These are phyloP conservation scores for Neomorphus geoffroyi DNA, from an alignment of 2,797 vertebrate genomes.

Conservation along the genomic window DNA sequence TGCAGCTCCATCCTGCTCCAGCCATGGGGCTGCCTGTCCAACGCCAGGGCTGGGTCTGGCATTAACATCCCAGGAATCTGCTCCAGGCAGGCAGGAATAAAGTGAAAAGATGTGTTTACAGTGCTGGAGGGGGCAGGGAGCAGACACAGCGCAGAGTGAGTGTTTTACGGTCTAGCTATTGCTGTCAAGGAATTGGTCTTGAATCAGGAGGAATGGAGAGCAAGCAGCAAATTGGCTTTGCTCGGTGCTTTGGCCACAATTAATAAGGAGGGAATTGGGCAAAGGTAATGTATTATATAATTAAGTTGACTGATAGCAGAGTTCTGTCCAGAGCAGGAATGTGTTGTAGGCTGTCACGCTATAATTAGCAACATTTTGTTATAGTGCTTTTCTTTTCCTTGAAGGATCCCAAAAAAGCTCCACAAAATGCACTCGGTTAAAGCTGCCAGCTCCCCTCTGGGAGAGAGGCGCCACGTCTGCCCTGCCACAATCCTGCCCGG, in stretches of 20 bases:
- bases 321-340: neutral
- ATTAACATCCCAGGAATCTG: slow-evolving; percentile 4
- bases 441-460: neutral
- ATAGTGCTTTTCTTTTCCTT: slow-evolving; percentile 1
- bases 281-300: neutral
- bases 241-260: neutral
- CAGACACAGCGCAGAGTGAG: neutral
- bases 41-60: neutral
- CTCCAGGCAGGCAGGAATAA: neutral
- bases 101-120: neutral
- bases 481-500: fast-evolving
- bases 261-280: neutral
- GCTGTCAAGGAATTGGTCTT: neutral
- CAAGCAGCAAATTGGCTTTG: neutral
- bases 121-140: neutral
- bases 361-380: slow-evolving; percentile 8
- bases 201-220: neutral
- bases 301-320: slow-evolving; percentile 16
- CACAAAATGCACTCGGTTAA: neutral
- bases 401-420: neutral
- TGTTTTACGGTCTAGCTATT: neutral
- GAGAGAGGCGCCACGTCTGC: neutral
- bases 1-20: neutral
- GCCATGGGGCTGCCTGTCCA: fast-evolving
- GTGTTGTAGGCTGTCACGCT: neutral